Base-by-base conservation (phyloP, 2,888 invertebrate genomes). In the Tetragonula carbonaria region DNA sequence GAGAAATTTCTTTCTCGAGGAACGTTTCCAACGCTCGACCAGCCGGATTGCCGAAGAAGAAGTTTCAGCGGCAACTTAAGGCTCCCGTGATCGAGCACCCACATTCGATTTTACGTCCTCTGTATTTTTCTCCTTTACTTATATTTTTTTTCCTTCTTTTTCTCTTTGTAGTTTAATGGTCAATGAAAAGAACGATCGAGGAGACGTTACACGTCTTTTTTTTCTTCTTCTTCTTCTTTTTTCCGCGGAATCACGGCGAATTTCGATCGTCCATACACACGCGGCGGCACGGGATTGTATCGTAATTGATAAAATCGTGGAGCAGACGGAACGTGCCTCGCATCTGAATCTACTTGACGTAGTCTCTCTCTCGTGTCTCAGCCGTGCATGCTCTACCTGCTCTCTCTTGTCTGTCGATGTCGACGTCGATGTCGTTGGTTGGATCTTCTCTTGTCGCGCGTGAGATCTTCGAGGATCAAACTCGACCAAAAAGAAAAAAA, bases 361-460 rank as follows among this genome's bases (percentile, higher is more conserved):
- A 77, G 65, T 76, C 63, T 81, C 63, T 81, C 63, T 89, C 85
- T 91, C 90, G 89, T 90, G 87, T 91, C 86, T 91, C 86, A 86
- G 90, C 38, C 91, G 91, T 91, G 92, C 91, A 92, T 92, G 91
- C 87, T 33, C 33, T 88, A 71, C 6, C 59, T 45, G 66, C 83
- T 91, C 90, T 91, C 80, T 91, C 90, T 91, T 77, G 81, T 74
- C 80, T 91, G 90, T 91, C 91, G 90, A 88, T 90, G 87, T 92
- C 89, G 89, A 90, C 91, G 87, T 93, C 91, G 87, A 88, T 90
- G 88, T 89, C 87, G 80, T 78, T 84, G 87, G 86, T 82, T 82
- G 80, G 50, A 74, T 87, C 79, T 84, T 87, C 87, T 80, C 74
- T 81, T 80, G 72, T 78, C 23, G 28, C 74, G 38, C 55, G 74